Conservation (phyloP, 1,140 invertebrate species). For the Chironomus tepperi region DNA sequence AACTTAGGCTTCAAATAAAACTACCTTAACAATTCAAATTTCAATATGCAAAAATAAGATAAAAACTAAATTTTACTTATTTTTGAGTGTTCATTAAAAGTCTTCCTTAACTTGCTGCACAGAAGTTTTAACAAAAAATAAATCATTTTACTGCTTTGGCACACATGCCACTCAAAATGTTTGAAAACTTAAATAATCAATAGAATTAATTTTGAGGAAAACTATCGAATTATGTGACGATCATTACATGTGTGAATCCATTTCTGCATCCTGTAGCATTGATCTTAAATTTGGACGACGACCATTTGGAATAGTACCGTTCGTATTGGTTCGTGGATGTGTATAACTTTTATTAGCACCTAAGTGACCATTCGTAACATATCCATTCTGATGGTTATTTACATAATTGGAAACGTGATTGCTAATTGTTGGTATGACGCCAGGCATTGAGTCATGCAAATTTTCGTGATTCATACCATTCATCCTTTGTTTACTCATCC, state of each 20-base stretch:
- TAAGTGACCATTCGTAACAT: slow-evolving; percentile 37
- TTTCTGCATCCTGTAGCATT: slow-evolving; percentile 25
- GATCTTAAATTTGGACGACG: slow-evolving; percentile 20
- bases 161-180: slow-evolving; percentile 5
- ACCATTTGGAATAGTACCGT: slow-evolving; percentile 25
- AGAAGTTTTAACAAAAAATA: not conserved
- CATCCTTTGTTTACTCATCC: slow-evolving; percentile 27
- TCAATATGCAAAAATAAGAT: no score
- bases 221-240: not conserved
- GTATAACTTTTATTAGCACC: not conserved
- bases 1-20: no score
- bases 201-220: not conserved
- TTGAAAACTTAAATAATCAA: not conserved
- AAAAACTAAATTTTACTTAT: no score
- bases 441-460: slow-evolving; percentile 38
- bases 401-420: slow-evolving; percentile 34
- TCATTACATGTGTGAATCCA: slow-evolving; percentile 15
- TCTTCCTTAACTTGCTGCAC: no score
- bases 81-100: no score
- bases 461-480: slow-evolving; percentile 28
- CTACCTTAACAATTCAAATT: no score
- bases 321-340: not conserved
- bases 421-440: slow-evolving; percentile 38
- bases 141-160: slow-evolving; percentile 6
- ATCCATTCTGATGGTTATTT: not conserved